Evolutionary conservation across 2,888 invertebrate genomes (phyloP).

Genomic region (Tetranychus piercei): DNA sequence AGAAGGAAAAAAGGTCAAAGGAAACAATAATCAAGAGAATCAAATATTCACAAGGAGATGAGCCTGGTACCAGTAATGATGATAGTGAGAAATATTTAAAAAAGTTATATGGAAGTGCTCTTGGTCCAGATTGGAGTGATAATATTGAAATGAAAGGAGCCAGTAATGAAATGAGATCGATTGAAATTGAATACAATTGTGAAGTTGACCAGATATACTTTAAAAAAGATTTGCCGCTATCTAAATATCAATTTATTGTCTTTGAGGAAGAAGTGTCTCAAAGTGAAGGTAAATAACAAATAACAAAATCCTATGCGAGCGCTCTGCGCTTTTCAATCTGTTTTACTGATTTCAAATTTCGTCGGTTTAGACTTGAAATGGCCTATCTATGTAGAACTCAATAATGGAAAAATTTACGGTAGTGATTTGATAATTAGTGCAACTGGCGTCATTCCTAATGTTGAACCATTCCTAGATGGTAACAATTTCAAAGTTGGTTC

Average conservation of each 20-base stretch:
- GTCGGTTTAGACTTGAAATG: constrained; percentile 32
- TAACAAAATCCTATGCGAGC: too few relatives aligned
- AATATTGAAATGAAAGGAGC: constrained; percentile 44
- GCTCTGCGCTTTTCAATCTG: too few relatives aligned
- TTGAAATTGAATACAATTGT: constrained; percentile 34
- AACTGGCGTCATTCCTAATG: constrained; percentile 57
- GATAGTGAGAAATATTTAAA: constrained; percentile 19
- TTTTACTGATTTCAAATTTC: background rate
- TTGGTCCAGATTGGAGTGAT: constrained; percentile 91
- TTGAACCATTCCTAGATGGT: constrained; percentile 27
- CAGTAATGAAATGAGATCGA: constrained; percentile 25
- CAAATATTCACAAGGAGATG: constrained; percentile 14
- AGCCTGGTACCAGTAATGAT: background rate
- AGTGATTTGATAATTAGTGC: constrained; percentile 89
- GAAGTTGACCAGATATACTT: constrained; percentile 32
- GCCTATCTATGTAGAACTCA: constrained; percentile 53
- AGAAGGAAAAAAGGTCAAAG: background rate
- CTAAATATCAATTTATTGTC: background rate
- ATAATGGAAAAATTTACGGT: constrained; percentile 48
- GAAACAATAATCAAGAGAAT: constrained; percentile 22
- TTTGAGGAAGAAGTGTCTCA: background rate
- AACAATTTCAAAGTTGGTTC: constrained; percentile 12
- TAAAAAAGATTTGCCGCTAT: constrained; percentile 28
- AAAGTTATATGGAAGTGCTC: constrained; percentile 50
- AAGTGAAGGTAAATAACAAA: background rate